Base-by-base conservation (phyloP, 1,140 invertebrate genomes). In the Wiebesia pumilae region DNA sequence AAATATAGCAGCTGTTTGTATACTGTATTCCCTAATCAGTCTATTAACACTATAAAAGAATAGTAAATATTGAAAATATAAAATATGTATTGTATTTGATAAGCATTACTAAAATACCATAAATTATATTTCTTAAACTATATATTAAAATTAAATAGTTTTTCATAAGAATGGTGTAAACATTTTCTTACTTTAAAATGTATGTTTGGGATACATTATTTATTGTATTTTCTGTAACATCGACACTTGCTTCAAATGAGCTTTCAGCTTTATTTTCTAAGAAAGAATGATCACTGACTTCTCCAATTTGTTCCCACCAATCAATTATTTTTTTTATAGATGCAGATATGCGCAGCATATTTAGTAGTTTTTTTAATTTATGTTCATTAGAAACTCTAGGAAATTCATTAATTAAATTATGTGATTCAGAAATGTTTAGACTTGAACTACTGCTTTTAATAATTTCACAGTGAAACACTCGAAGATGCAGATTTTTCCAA, bases 391-490 rank as follows among this genome's bases (percentile, higher is more conserved):
- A 94, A 21, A 91, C 40, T 73, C 88, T 88, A 14, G 92, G 90
- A 78, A 87, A 90, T 85, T 94, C 92, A 47, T 88, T 91, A 10
- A 89, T 90, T 9, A 90, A 92, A 87, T 85, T 90, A 43, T 90
- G 90, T 38, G 91, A 91, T 83, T 93, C 91, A 51, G 90, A 91
- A 62, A 90, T 91, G 78, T 80, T 90, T 38, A 93, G 71, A 81
- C 85, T 93, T 9, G 89, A 81, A 47, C 77, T 90, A 12, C 92
- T 92, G 10, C 92, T 93, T 16, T 94, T 93, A 27, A 90, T 89
- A 24, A 93, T 93, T 90, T 95, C 95, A 90, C 97, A 98, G 38
- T 99, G 95, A 90, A 98, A 98, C 30, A 99, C 96, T 62, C 98
- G 94, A 47, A 99, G 94, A 35, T 95, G 95, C 65, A 98, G 95